A percentile compares a stretch with the other conserved stretches of the same genome.
Conservation (phyloP, 2,113 vertebrate species). For the Axis porcinus region DNA sequence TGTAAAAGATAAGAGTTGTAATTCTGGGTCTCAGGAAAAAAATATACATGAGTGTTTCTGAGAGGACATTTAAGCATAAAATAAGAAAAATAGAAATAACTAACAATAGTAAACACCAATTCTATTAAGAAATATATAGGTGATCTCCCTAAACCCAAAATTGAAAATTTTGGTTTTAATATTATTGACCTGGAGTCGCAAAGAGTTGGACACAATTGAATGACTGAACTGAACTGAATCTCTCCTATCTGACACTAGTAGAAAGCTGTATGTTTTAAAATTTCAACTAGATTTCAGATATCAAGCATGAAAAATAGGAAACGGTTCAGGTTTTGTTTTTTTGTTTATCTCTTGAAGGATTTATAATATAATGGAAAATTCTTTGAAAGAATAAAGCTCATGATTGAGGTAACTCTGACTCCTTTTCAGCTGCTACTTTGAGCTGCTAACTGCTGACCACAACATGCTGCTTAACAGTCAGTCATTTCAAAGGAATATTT, state of each 20-base stretch:
- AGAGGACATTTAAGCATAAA: not conserved
- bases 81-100: conserved; percentile 17
- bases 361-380: not conserved
- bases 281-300: not conserved
- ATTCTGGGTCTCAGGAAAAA: conserved; percentile 23
- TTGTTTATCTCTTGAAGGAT: not conserved
- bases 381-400: not conserved
- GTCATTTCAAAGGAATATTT: not conserved
- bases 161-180: not conserved
- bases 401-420: not conserved
- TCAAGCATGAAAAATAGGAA: not conserved
- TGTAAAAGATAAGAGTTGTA: conserved; percentile 23
- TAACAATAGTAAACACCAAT: not conserved
- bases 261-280: not conserved
- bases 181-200: not conserved
- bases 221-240: not conserved
- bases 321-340: not conserved
- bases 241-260: not conserved
- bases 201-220: not conserved
- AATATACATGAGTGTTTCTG: not conserved
- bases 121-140: not conserved
- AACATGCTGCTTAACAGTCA: not conserved
- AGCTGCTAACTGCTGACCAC: conserved; percentile 2
- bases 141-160: not conserved
- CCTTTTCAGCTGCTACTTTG: conserved; percentile 11